These are phyloP conservation scores for Eurystomus glaucurus DNA, from an alignment of 2,797 vertebrate species.

Conservation along the genomic window DNA sequence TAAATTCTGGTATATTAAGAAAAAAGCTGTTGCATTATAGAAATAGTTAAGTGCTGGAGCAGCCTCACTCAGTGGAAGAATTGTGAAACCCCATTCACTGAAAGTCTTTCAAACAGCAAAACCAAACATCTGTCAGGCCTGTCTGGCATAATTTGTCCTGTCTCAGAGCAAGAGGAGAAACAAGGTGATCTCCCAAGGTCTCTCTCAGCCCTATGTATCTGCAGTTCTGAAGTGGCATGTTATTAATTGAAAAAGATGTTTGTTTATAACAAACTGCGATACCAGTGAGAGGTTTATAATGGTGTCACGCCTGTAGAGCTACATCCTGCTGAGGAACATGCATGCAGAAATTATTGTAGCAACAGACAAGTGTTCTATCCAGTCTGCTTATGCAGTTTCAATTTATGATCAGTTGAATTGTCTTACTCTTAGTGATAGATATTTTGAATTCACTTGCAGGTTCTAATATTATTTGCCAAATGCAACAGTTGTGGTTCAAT, in stretches of 20 bases:
- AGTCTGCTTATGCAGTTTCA: background rate
- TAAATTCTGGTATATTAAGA: background rate
- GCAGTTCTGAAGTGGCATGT: background rate
- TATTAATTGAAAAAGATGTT: background rate
- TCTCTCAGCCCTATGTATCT: background rate
- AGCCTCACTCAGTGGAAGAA: background rate
- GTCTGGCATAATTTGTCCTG: background rate
- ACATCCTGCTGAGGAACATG: background rate
- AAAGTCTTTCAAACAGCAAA: background rate
- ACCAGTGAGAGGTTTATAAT: background rate
- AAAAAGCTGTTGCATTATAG: background rate
- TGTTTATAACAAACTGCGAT: background rate
- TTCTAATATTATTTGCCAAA: constrained; percentile 34
- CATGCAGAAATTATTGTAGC: background rate
- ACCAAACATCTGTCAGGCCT: background rate
- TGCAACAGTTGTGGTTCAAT: background rate
- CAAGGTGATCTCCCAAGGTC: background rate
- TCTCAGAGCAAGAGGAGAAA: background rate
- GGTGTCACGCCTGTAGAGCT: background rate
- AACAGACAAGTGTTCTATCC: background rate
- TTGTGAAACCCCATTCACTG: background rate
- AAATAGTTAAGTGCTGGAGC: background rate
- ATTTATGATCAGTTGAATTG: background rate
- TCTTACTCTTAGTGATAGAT: background rate
- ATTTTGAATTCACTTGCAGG: background rate